A percentile compares a stretch with the other conserved stretches of the same genome.
Evolutionary conservation across 2,888 invertebrate species (phyloP).

Genomic region (Trachelus troglodyta): DNA sequence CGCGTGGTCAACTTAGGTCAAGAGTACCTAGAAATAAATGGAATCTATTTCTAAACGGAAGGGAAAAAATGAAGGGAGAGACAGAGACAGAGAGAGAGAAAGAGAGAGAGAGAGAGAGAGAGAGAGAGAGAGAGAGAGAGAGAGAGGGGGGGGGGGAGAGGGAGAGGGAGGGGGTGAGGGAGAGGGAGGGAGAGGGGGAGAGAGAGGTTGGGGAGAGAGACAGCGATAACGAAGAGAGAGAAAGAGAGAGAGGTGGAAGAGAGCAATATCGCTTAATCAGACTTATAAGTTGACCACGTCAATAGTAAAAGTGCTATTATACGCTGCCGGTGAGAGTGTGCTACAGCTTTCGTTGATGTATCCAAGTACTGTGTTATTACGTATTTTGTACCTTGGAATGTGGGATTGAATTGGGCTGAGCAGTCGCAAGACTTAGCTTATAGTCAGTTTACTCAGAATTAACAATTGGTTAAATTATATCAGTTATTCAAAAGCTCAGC

Average conservation of each 20-base stretch:
- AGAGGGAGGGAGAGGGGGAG: not conserved
- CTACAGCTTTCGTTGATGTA: slow-evolving; percentile 42
- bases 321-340: slow-evolving; percentile 38
- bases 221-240: slow-evolving; percentile 16
- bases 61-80: not conserved
- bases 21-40: too few relatives aligned
- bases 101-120: slow-evolving; percentile 13
- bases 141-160: not conserved
- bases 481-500: too few relatives aligned
- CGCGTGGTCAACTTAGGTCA: too few relatives aligned
- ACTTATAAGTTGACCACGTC: not conserved
- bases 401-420: too few relatives aligned
- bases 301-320: slow-evolving; percentile 5
- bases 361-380: slow-evolving; percentile 14
- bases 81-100: slow-evolving; percentile 3
- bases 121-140: not conserved
- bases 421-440: too few relatives aligned
- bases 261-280: too few relatives aligned
- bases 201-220: not conserved
- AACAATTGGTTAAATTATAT: too few relatives aligned
- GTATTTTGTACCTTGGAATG: too few relatives aligned
- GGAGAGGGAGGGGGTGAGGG: too few relatives aligned
- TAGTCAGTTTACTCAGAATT: too few relatives aligned
- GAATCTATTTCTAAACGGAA: too few relatives aligned
- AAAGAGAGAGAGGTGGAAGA: too few relatives aligned